phyloP scores from a whole-genome alignment of 1,140 invertebrate genomes.

The Galendromus occidentalis region DNA sequence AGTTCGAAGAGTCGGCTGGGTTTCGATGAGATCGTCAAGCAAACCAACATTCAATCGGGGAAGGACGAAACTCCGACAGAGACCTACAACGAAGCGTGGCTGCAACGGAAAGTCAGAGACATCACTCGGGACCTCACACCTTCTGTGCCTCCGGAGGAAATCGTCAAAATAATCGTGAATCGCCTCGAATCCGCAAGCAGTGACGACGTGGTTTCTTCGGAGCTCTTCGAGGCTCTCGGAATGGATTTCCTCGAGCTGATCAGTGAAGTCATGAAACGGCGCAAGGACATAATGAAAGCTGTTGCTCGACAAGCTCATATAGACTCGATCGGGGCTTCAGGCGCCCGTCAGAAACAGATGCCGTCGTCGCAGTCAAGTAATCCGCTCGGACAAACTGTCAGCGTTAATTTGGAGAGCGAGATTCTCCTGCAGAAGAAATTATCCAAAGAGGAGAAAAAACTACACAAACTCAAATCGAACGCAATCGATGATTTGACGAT shows the following conservation, averaged over 20 bases:
- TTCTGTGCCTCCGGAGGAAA: neutral
- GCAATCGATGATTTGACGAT: conserved; percentile 19
- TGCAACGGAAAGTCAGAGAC: neutral
- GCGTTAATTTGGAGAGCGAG: conserved; percentile 30
- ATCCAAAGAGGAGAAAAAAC: conserved; percentile 68
- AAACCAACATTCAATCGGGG: neutral
- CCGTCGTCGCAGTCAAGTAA: neutral
- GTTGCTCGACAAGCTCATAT: neutral
- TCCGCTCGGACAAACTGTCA: neutral
- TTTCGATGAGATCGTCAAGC: neutral
- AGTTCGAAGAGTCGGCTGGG: neutral
- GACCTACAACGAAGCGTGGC: neutral
- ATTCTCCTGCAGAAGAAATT: conserved; percentile 55
- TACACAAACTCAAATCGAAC: conserved; percentile 37
- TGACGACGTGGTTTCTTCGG: neutral
- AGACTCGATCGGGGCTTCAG: neutral
- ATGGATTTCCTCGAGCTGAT: neutral
- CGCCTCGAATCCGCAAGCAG: neutral
- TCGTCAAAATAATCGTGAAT: neutral
- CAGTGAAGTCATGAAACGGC: neutral
- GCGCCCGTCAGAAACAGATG: no score
- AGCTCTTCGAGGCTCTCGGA: conserved; percentile 1
- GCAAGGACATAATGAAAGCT: neutral
- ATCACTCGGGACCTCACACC: neutral
- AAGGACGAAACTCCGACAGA: neutral